Evolutionary conservation across 2,888 invertebrate genomes (phyloP).

Genomic region (Oxyteleia sp.): DNA sequence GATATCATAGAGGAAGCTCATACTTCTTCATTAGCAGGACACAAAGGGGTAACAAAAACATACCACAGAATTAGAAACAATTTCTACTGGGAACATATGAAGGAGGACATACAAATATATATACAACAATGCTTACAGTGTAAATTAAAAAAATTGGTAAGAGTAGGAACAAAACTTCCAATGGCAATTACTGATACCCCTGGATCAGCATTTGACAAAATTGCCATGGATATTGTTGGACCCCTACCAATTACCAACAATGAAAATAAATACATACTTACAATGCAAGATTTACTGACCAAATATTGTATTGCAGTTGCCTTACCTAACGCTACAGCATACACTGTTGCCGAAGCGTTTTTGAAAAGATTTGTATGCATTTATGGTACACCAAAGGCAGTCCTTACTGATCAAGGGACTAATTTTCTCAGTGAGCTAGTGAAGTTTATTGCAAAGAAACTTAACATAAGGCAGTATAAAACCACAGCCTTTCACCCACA

Average conservation of each 20-base stretch:
- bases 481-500: conserved; percentile 17
- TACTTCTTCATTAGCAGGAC: not conserved
- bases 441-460: conserved; percentile 2
- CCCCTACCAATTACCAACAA: not conserved
- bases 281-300: not conserved
- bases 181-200: conserved; percentile 6
- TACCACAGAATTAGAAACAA: not conserved
- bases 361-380: not conserved
- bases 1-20: conserved; percentile 4
- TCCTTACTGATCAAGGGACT: not conserved
- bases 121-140: conserved; percentile 23
- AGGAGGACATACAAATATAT: conserved; percentile 2
- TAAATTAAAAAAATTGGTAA: conserved; percentile 5
- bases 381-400: not conserved
- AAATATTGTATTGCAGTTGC: not conserved
- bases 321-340: not conserved
- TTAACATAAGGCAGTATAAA: conserved; percentile 24
- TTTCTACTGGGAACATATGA: not conserved
- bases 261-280: not conserved
- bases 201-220: conserved; percentile 4
- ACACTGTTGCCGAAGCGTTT: not conserved
- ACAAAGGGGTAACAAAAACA: conserved; percentile 2
- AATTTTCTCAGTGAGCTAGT: conserved; percentile 10
- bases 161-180: conserved; percentile 7
- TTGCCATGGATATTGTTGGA: conserved; percentile 11